phyloP scores from a whole-genome alignment of 2,113 vertebrate genomes.

The Thryonomys swinderianus region DNA sequence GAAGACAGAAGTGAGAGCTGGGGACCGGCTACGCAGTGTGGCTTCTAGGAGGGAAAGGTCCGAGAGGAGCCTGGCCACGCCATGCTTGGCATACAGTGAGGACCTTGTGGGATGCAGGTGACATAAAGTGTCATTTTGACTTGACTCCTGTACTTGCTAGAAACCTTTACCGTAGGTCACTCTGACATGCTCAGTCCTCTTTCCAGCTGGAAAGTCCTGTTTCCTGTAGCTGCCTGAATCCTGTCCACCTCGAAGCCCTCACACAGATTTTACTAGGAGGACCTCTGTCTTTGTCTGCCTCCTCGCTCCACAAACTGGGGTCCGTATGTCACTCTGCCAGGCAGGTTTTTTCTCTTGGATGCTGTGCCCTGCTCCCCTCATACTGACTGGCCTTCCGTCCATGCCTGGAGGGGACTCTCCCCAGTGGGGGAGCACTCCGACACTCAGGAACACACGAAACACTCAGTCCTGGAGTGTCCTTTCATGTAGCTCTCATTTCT shows the following conservation, averaged over 20 bases:
- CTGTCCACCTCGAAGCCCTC: background rate
- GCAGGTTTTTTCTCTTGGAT: background rate
- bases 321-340: background rate
- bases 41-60: background rate
- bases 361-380: background rate
- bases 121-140: constrained; percentile 18
- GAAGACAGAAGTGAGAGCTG: background rate
- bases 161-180: background rate
- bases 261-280: background rate
- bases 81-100: background rate
- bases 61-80: background rate
- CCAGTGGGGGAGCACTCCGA: background rate
- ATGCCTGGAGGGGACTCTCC: background rate
- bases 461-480: background rate
- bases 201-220: background rate
- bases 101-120: background rate
- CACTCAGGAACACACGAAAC: background rate
- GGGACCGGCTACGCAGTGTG: background rate
- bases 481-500: background rate
- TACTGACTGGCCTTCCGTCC: background rate
- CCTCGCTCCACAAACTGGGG: background rate
- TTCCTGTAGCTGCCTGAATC: background rate
- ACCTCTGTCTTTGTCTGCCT: background rate
- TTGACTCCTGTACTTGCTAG: background rate
- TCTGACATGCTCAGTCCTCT: background rate